phyloP scores from a whole-genome alignment of 2,113 vertebrate species.

The Acinonyx jubatus region DNA sequence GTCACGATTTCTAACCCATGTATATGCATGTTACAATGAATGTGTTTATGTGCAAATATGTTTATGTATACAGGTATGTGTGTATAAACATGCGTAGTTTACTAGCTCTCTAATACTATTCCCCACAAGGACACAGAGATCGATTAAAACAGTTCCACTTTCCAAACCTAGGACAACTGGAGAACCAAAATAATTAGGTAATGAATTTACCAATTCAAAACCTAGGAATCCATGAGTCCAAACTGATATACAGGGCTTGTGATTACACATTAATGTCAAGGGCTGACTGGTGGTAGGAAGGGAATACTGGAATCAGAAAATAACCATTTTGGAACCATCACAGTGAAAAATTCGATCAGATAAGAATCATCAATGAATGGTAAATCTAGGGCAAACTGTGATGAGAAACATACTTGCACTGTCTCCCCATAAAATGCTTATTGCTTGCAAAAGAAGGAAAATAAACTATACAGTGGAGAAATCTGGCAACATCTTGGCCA shows the following conservation, averaged over 20 bases:
- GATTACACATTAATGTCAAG: background rate
- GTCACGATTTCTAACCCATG: background rate
- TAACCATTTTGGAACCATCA: background rate
- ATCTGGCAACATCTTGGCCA: background rate
- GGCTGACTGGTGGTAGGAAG: background rate
- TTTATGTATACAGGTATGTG: background rate
- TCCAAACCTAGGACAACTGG: background rate
- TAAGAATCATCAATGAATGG: background rate
- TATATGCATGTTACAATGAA: background rate
- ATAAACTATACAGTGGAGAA: background rate
- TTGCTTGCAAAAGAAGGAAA: background rate
- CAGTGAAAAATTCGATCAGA: background rate
- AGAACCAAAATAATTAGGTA: background rate
- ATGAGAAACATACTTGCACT: background rate
- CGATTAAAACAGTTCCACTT: background rate
- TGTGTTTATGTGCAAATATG: background rate
- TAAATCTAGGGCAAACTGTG: background rate
- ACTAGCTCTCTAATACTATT: background rate
- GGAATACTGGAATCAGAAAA: background rate
- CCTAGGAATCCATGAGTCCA: background rate
- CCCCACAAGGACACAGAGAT: background rate
- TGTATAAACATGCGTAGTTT: background rate
- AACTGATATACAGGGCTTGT: background rate
- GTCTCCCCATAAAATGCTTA: background rate
- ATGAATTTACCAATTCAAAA: background rate